These are phyloP conservation scores for Melolontha melolontha DNA, from an alignment of 2,888 invertebrate genomes.

Conservation along the genomic window DNA sequence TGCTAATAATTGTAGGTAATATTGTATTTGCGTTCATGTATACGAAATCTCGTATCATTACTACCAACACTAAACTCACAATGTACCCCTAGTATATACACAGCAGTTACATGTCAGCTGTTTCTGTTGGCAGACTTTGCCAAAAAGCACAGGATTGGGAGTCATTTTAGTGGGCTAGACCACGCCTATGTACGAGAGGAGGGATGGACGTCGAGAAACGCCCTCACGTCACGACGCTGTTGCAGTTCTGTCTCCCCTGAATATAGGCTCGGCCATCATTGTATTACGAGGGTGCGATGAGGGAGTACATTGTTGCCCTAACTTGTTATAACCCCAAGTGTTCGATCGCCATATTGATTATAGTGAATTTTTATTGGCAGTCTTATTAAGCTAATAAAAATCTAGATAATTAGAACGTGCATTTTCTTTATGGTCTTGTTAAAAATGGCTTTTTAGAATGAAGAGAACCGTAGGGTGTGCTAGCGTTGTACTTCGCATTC, in stretches of 20 bases:
- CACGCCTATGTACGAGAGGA: conserved; percentile 49
- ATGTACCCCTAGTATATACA: background rate
- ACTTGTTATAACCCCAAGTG: conserved; percentile 47
- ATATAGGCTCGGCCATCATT: conserved; percentile 54
- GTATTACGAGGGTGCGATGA: conserved; percentile 52
- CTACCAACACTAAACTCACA: conserved; percentile 36
- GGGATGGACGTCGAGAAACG: conserved; percentile 49
- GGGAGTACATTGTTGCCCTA: conserved; percentile 51
- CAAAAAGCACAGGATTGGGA: conserved; percentile 44
- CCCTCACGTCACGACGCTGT: conserved; percentile 52
- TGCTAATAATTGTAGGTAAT: conserved; percentile 23
- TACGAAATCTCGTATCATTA: conserved; percentile 24
- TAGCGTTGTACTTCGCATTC: background rate
- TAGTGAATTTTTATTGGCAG: conserved; percentile 51
- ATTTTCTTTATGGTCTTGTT: conserved; percentile 31
- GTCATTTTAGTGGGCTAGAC: conserved; percentile 49
- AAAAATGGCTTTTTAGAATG: conserved; percentile 25
- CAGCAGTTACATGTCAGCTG: conserved; percentile 26
- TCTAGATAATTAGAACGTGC: conserved; percentile 36
- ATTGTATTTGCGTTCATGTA: conserved; percentile 26
- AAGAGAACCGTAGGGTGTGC: conserved; percentile 13
- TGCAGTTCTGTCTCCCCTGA: conserved; percentile 49
- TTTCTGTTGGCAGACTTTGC: conserved; percentile 32
- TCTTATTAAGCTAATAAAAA: conserved; percentile 46
- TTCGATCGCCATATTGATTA: conserved; percentile 50